These are phyloP conservation scores for Bombus terrestris DNA, from an alignment of 1,140 invertebrate genomes.

Conservation along the genomic window DNA sequence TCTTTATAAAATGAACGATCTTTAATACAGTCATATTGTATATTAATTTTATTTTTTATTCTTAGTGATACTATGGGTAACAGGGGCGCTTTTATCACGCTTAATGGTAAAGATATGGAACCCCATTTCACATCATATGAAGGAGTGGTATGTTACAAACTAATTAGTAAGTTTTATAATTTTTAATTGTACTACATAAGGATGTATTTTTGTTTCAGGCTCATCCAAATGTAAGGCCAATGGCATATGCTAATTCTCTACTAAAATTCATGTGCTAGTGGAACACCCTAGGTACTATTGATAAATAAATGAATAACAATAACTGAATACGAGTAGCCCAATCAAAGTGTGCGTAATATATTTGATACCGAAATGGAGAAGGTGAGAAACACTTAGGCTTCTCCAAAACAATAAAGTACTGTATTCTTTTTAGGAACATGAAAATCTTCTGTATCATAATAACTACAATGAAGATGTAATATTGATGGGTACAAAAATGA, in stretches of 20 bases:
- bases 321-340: slow-evolving; percentile 74
- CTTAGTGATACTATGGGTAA: slow-evolving; percentile 99
- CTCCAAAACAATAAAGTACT: slow-evolving; percentile 66
- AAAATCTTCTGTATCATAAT: slow-evolving; percentile 65
- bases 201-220: slow-evolving; percentile 85
- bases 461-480: slow-evolving; percentile 59
- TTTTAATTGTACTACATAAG: background rate
- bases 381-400: slow-evolving; percentile 66
- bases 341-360: slow-evolving; percentile 78
- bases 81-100: slow-evolving; percentile 97
- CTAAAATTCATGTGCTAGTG: slow-evolving; percentile 85
- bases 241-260: slow-evolving; percentile 95
- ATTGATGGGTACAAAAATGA: slow-evolving; percentile 67
- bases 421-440: slow-evolving; percentile 68
- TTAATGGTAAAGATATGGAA: slow-evolving; percentile 94
- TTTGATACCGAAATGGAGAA: slow-evolving; percentile 73
- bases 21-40: slow-evolving; percentile 1
- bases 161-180: slow-evolving; percentile 36
- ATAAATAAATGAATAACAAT: slow-evolving; percentile 68
- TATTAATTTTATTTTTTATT: slow-evolving; percentile 62
- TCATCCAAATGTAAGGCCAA: slow-evolving; percentile 98
- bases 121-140: slow-evolving; percentile 96
- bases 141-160: slow-evolving; percentile 91
- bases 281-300: slow-evolving; percentile 61
- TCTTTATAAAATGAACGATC: background rate